Percentiles rank a stretch among this genome's conserved stretches.
Evolutionary conservation across 2,113 vertebrate genomes (phyloP).

Genomic region (Vidua macroura): DNA sequence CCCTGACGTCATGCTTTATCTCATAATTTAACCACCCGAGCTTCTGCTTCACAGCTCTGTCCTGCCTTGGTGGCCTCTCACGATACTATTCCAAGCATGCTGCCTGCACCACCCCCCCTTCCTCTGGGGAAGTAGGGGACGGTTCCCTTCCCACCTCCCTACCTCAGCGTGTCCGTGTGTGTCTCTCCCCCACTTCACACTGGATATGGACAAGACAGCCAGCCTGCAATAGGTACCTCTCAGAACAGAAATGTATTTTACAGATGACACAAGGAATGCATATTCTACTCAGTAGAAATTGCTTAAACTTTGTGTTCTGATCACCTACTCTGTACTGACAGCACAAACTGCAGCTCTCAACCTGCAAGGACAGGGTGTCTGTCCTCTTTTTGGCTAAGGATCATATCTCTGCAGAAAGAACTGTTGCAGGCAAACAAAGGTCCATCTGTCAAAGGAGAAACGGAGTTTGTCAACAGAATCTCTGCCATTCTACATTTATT

Average conservation of each 20-base stretch:
- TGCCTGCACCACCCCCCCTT: background rate
- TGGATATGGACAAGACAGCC: background rate
- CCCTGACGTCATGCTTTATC: background rate
- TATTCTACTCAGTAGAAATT: background rate
- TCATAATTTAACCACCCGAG: background rate
- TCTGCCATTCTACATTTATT: conserved; percentile 7
- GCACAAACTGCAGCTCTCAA: background rate
- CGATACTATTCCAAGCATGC: fast-evolving
- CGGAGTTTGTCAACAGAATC: background rate
- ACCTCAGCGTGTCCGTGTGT: fast-evolving
- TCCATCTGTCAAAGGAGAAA: background rate
- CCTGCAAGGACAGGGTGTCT: background rate
- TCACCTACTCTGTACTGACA: background rate
- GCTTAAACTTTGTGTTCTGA: background rate
- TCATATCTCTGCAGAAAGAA: background rate
- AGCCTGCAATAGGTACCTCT: background rate
- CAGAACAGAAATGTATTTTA: background rate
- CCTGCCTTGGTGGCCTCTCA: background rate
- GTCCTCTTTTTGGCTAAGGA: background rate
- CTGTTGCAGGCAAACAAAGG: conserved; percentile 2
- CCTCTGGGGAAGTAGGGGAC: background rate
- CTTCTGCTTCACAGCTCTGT: background rate
- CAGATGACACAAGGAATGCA: background rate
- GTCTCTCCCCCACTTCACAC: fast-evolving
- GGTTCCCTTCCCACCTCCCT: background rate